Evolutionary conservation across 2,797 vertebrate genomes (phyloP).

Genomic region (Notoglanidium macrostoma): DNA sequence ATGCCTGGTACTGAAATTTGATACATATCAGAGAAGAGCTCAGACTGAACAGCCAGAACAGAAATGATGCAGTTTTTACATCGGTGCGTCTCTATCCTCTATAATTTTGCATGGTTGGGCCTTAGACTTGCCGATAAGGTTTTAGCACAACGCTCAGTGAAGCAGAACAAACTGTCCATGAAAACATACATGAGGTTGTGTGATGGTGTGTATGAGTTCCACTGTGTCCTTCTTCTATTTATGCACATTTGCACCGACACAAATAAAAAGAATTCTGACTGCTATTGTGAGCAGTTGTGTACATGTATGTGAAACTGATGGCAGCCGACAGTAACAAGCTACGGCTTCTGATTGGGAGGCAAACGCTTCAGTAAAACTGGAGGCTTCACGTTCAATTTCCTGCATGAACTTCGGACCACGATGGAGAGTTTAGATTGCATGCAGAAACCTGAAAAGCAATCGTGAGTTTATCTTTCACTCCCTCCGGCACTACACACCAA

Average conservation of each 20-base stretch:
- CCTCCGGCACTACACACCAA: slow-evolving; percentile 25
- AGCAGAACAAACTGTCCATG: not conserved
- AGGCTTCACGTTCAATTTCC: slow-evolving; percentile 61
- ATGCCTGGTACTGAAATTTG: not conserved
- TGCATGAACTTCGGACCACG: slow-evolving; percentile 45
- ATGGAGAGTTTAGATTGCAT: slow-evolving; percentile 39
- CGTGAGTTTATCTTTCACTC: slow-evolving; percentile 10
- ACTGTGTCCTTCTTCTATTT: too few species aligned
- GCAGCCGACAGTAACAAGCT: slow-evolving; percentile 15
- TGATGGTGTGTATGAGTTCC: not conserved
- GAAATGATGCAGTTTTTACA: not conserved
- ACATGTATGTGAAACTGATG: slow-evolving; percentile 14
- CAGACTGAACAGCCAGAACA: not conserved
- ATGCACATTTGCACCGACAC: not conserved
- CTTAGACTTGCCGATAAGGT: not conserved
- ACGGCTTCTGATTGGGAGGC: slow-evolving; percentile 38
- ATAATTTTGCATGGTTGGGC: not conserved
- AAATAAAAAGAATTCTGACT: not conserved
- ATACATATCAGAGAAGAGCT: not conserved
- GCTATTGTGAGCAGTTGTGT: not conserved
- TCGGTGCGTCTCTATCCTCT: not conserved
- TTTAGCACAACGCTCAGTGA: not conserved
- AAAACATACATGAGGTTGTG: not conserved
- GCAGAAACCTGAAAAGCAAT: slow-evolving; percentile 24
- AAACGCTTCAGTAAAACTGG: slow-evolving; percentile 39